Conservation (phyloP, 1,140 invertebrate species). For the Idris sp. region DNA sequence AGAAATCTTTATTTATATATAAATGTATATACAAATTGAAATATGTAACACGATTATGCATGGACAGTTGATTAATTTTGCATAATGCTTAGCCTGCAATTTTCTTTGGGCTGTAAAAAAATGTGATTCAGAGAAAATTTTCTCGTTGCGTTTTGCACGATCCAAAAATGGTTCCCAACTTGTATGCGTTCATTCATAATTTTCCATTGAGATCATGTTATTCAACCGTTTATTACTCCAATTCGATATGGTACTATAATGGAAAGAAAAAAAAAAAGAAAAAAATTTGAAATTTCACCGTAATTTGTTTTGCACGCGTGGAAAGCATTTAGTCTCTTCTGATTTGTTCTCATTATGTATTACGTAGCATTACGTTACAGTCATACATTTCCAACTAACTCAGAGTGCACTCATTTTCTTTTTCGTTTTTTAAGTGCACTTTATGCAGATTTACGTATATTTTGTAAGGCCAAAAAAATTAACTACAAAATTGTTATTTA, state of each 20-base stretch:
- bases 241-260: constrained; percentile 6
- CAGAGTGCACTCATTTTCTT: no score
- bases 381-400: no score
- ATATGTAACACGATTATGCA: no score
- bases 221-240: constrained; percentile 29
- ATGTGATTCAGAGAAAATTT: no score
- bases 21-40: no score
- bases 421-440: background rate
- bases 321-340: constrained; percentile 17
- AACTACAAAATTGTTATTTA: constrained; percentile 32
- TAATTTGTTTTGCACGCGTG: constrained; percentile 30
- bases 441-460: constrained; percentile 4
- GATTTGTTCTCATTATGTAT: constrained; percentile 37
- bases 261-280: no score
- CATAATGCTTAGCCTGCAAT: no score
- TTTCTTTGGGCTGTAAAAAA: no score
- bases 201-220: constrained; percentile 13
- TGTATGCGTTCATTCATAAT: constrained; percentile 29
- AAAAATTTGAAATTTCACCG: constrained; percentile 33
- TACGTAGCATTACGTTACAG: constrained; percentile 28
- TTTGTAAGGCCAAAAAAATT: no score
- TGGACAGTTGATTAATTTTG: no score
- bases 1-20: no score
- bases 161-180: constrained; percentile 20
- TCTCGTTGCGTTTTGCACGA: background rate